These are phyloP conservation scores for Nomada fabriciana DNA, from an alignment of 2,888 invertebrate genomes.

Conservation along the genomic window DNA sequence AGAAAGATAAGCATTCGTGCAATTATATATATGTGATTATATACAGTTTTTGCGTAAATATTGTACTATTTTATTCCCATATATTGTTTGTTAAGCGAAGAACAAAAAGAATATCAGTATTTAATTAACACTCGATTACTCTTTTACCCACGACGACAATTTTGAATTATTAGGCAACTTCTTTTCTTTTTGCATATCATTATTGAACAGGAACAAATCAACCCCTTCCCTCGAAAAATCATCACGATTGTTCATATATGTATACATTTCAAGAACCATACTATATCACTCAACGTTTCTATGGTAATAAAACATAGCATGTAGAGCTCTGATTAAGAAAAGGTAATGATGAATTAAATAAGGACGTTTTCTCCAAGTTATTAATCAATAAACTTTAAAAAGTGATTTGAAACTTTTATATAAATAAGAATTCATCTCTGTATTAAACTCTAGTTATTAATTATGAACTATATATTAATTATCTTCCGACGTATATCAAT, in stretches of 20 bases:
- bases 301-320: neutral
- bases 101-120: neutral
- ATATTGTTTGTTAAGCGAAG: neutral
- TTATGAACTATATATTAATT: no score
- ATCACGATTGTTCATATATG: neutral
- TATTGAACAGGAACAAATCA: neutral
- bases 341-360: no score
- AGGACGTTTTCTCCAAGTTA: no score
- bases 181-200: neutral
- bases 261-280: no score
- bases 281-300: neutral
- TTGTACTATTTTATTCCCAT: neutral
- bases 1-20: neutral
- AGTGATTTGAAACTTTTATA: no score
- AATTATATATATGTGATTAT: no score
- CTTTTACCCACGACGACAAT: neutral
- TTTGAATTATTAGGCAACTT: neutral
- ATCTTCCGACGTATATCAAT: no score
- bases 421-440: no score
- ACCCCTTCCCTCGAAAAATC: neutral
- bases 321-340: no score
- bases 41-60: no score
- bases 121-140: neutral
- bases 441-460: no score
- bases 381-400: no score